These are phyloP conservation scores for Dendrocopos noguchii DNA, from an alignment of 2,113 vertebrate genomes.

Conservation along the genomic window DNA sequence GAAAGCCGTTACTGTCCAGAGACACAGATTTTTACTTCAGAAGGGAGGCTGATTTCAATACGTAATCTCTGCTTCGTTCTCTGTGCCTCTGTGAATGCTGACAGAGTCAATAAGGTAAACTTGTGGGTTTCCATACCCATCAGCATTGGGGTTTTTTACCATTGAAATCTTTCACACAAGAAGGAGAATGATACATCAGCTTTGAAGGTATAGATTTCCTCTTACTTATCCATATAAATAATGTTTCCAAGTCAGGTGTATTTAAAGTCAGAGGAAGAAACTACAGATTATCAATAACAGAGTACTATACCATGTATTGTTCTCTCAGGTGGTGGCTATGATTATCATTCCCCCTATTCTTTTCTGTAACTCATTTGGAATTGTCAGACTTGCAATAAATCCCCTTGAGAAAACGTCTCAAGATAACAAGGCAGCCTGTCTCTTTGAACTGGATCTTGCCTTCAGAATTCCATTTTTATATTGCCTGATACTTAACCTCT, in stretches of 20 bases:
- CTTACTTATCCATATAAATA: conserved; percentile 4
- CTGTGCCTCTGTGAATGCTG: neutral
- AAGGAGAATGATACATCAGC: neutral
- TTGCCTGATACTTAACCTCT: neutral
- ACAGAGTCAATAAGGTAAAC: neutral
- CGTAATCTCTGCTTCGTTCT: neutral
- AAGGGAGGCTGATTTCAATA: neutral
- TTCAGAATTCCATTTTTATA: conserved; percentile 42
- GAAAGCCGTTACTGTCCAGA: neutral
- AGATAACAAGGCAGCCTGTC: conserved; percentile 10
- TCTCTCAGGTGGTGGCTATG: conserved; percentile 7
- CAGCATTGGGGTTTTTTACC: neutral
- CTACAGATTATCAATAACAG: neutral
- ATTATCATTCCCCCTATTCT: conserved; percentile 34
- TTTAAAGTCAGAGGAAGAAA: conserved; percentile 7
- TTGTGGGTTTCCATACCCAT: neutral
- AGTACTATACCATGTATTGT: neutral
- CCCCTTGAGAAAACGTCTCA: conserved; percentile 37
- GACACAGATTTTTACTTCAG: neutral
- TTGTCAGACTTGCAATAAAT: conserved; percentile 38
- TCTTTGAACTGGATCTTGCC: conserved; percentile 36
- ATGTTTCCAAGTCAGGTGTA: neutral
- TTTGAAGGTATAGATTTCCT: conserved; percentile 5
- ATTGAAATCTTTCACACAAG: neutral
- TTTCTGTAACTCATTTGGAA: conserved; percentile 46